phyloP scores from a whole-genome alignment of 1,140 invertebrate genomes.

The Pristionchus pacificus region DNA sequence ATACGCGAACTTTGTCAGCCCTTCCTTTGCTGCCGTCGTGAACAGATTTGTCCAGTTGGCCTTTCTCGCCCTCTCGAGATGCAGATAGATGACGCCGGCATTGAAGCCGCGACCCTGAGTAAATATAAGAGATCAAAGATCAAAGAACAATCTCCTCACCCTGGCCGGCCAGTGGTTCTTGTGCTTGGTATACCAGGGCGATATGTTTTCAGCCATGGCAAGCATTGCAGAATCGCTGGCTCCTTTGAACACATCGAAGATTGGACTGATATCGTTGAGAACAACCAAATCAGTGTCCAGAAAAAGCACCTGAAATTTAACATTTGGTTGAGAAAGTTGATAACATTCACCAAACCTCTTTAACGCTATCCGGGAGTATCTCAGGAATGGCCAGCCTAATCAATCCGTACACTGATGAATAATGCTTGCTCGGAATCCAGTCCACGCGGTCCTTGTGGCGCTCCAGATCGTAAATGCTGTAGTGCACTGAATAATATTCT shows the following conservation, averaged over 20 bases:
- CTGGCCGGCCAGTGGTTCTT: slow-evolving; percentile 5
- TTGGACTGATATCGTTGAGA: slow-evolving; percentile 2
- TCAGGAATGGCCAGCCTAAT: slow-evolving; percentile 14
- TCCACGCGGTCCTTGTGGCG: not conserved
- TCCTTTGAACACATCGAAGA: slow-evolving; percentile 1
- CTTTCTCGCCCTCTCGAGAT: slow-evolving; percentile 2
- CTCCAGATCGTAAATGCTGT: not conserved
- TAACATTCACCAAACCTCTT: too few species aligned
- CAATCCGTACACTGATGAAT: slow-evolving; percentile 11
- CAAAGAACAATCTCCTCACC: too few species aligned
- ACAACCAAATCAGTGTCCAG: slow-evolving; percentile 20
- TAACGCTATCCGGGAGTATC: slow-evolving; percentile 6
- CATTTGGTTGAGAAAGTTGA: too few species aligned
- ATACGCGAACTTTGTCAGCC: not conserved
- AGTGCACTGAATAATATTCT: not conserved
- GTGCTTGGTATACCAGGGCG: slow-evolving; percentile 7
- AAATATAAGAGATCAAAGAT: too few species aligned
- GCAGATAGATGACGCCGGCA: slow-evolving; percentile 5
- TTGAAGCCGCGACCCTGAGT: slow-evolving; percentile 18
- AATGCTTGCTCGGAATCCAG: slow-evolving; percentile 21
- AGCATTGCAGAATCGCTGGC: not conserved
- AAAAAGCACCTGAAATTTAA: slow-evolving; percentile 17
- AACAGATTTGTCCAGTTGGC: not conserved
- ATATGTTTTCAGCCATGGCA: slow-evolving; percentile 14
- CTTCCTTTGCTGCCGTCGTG: not conserved